Base-by-base conservation (phyloP, 2,888 invertebrate species). In the Netelia melanura region DNA sequence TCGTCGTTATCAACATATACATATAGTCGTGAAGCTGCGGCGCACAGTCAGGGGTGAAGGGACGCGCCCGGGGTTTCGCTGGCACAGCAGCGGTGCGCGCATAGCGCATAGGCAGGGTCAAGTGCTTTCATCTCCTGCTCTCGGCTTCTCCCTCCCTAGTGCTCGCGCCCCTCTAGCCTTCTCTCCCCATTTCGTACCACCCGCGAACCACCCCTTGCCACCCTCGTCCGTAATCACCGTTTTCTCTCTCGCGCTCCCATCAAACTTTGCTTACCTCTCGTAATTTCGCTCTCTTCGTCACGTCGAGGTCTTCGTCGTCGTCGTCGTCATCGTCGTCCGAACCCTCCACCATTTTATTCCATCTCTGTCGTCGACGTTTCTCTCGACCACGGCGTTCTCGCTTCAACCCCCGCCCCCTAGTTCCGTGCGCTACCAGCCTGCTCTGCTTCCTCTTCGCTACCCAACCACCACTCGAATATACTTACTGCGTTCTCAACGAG, bases 101-200 rank as follows among this genome's bases (percentile, higher is more conserved):
- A 85, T 80, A 86, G 83, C 82, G 81, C 83, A 86, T 89, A 90
- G 90, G 91, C 91, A 91, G 91, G 91, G 92, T 92, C 92, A 92
- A 92, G 92, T 91, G 89, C 79, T 86, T 87, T 75, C 80, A 86
- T 84, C 87, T 86, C 84, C 78, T 75, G 38, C 38, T 38, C 85
- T 85, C 65, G 54, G 30, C 58, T 56, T 80, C 64, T 48, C 71
- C 61, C 70, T 65, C 58, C 62, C 38, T 80, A 54, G 23, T 84
- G 21, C 54, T 43, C 23, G 54, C 52, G 67, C 30, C 80, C 76
- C 67, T 64, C 52, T 61, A 84, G 82, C 54, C n/a, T 79, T 74
- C 68, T 82, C 86, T 83, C 68, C 80, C 64, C 72, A 17, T 54
- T 64, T 71, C 80, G 65, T 64, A 64, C 68, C 58, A 56, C 62